Evolutionary conservation across 2,888 invertebrate genomes (phyloP), one percentile per base, ranked within the genome.

Genomic region (Oxycera nigricornis): DNA sequence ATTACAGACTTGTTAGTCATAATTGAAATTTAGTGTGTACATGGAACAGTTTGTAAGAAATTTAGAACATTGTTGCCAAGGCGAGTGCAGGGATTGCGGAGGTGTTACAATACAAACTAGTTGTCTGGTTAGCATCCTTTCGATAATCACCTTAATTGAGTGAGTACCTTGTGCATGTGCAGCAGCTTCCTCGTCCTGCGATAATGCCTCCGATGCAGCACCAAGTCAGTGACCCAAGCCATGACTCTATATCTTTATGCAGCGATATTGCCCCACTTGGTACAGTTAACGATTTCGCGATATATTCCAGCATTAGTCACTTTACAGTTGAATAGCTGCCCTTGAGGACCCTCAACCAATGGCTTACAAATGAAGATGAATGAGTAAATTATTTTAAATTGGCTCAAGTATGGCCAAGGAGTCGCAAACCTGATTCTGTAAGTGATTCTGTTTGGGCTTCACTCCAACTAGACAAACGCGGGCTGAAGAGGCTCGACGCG

Each of bases 311-410:
- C 26, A 31, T 62, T 62, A 62, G 35, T 35, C 39, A 35, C 35
- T 41, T 22, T 39, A 24, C 41, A 24, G 65, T 65, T 39, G 62
- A 35, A 39, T 39, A 65, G 65, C 30, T 65, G 65, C 65, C 65
- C 65, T 65, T 65, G 65, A 65, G 24, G 22, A 65, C n/a, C 41
- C 26, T 30, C 28, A 41, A 57, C 67, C 65, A 65, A 30, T 41
- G 28, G 65, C 65, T 41, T 41, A 61, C 70, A 75, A 75, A 75
- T 75, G 75, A 75, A 75, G 75, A 75, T 73, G 75, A 75, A 75
- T 75, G 75, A 70, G 75, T 70, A 73, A 75, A 75, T 75, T 75
- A 75, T 75, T 75, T 75, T 75, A 75, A 75, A 75, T 75, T 75
- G 75, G 75, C 57, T 22, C 39, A 57, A 55, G 68, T 30, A 68